Evolutionary conservation across 2,113 vertebrate genomes (phyloP).

Genomic region (Myodes glareolus): DNA sequence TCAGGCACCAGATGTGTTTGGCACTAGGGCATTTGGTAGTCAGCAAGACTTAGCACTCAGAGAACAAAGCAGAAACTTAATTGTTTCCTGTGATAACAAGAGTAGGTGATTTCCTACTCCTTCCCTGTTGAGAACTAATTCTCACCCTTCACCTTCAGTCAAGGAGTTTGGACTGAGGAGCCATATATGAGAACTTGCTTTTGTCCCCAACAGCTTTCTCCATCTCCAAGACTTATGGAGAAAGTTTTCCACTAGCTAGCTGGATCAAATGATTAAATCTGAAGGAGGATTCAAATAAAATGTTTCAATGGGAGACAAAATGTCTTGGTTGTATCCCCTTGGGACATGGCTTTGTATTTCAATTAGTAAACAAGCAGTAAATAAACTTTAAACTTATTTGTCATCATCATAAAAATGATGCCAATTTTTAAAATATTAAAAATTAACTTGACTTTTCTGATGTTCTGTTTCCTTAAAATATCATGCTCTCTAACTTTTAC

Average conservation of each 20-base stretch:
- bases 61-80: not conserved
- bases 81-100: not conserved
- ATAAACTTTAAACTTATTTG: conserved; percentile 87
- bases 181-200: conserved; percentile 8
- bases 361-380: conserved; percentile 68
- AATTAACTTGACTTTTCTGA: no score
- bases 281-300: conserved; percentile 58
- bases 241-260: conserved; percentile 59
- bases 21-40: not conserved
- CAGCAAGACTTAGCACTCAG: not conserved
- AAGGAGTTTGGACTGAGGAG: not conserved
- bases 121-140: not conserved
- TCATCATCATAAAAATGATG: conserved; percentile 79
- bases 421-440: conserved; percentile 82
- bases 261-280: conserved; percentile 39
- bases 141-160: not conserved
- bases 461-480: no score
- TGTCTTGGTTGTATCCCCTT: conserved; percentile 78
- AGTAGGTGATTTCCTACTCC: not conserved
- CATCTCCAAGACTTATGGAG: not conserved
- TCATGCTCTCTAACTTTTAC: no score
- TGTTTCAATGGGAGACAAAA: conserved; percentile 52
- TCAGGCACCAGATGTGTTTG: not conserved
- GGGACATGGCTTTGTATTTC: conserved; percentile 86
- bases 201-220: not conserved